phyloP scores from a whole-genome alignment of 1,140 invertebrate species.

The Nasonia vitripennis region DNA sequence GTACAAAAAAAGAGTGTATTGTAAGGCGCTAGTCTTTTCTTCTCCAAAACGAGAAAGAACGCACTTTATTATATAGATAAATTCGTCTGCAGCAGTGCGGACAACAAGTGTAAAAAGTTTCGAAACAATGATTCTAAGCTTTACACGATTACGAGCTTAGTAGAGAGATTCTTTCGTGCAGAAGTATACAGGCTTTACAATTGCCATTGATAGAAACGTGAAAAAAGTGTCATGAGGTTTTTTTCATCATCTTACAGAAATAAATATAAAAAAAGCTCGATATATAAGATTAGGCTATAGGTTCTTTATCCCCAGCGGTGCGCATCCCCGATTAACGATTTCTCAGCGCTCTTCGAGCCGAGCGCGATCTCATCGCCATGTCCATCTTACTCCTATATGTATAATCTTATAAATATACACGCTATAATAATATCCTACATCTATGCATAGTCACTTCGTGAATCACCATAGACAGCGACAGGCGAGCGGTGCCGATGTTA shows the following conservation, averaged over 20 bases:
- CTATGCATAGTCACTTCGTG: constrained; percentile 10
- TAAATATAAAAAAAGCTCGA: constrained; percentile 27
- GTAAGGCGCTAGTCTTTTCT: constrained; percentile 19
- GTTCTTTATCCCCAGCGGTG: neutral
- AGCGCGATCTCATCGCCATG: neutral
- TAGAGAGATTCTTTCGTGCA: constrained; percentile 40
- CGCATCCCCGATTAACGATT: neutral
- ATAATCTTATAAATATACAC: neutral
- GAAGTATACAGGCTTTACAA: neutral
- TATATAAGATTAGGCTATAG: neutral
- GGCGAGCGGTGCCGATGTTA: neutral
- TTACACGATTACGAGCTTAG: constrained; percentile 4
- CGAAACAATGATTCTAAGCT: neutral
- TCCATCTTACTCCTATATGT: neutral
- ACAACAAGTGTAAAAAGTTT: neutral
- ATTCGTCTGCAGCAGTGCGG: neutral
- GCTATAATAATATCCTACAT: neutral
- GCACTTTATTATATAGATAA: neutral
- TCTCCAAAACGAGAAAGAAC: neutral
- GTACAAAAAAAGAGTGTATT: neutral
- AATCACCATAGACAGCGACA: neutral
- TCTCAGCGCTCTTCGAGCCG: neutral
- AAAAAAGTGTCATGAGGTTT: neutral
- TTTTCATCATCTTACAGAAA: constrained; percentile 16
- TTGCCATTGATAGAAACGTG: too few relatives aligned